Base-by-base conservation (phyloP, 2,797 vertebrate species). In the Pangasius larnaudii region DNA sequence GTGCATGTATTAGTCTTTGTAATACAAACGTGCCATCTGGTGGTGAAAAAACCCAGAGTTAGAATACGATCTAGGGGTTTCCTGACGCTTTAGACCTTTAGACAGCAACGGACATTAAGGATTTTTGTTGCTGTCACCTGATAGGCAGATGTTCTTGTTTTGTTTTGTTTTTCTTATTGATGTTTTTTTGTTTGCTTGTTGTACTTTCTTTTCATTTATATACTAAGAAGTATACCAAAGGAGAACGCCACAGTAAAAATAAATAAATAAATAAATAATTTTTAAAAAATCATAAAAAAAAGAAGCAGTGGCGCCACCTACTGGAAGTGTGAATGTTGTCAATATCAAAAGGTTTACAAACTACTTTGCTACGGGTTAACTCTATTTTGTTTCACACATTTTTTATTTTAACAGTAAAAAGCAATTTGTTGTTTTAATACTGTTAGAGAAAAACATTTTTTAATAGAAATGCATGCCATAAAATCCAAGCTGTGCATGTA, bases 1-100 rank as follows among this genome's bases (percentile, higher is more conserved):
- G 46, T 46, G 46, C 46, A 46, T 46, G 46, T 9, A 46, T 46
- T 2, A 27, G 36, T n/a, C 14, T 84, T n/a, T 83, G 61, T 46
- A 65, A 88, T 87, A 85, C 93, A 63, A 63, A 51, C 18, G 53
- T 84, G 93, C 91, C 95, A 93, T 84, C 95, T 94, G 59, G 91
- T 94, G 95, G 93, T 85, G 8, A 83, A 59, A 0, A 33, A 33
- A 42, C 42, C 42, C n/a, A 5, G 39, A 84, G 16, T 46, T 63
- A 69, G 33, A 82, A 46, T 9, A 19, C 69, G 11, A 59, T 19
- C 7, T 74, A 59, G 16, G 11, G 14, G 14, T 58, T 61, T 56
- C 3, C 27, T 74, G 33, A 42, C 10, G 24, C 3, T 53, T 85
- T 36, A 80, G 2, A 30, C 74, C 3, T 53, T 85, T 36, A 80